Evolutionary conservation across 2,113 vertebrate species (phyloP), one percentile per base, ranked within the genome.

Genomic region (Oceanodroma tethys): DNA sequence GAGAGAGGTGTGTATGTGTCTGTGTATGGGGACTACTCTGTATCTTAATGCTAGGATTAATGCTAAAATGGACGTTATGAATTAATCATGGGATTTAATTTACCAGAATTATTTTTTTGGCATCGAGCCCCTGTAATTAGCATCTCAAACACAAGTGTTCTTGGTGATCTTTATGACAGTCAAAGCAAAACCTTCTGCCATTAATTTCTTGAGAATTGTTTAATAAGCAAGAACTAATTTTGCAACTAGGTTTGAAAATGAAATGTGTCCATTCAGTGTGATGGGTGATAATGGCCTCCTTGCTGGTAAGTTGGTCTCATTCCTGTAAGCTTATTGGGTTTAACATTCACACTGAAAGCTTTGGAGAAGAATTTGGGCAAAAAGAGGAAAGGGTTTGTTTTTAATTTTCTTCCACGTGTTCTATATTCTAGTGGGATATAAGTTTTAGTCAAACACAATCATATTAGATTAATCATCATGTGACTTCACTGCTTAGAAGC

Each of bases 21-120:
- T 88, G 86, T 81, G 81, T 81, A 74, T 40, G 86, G 94, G 89
- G 90, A 90, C 81, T 88, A 48, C 56, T 95, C 76, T 93, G 79
- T 94, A 81, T 95, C 93, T 97, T 96, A 91, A 91, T 96, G 87
- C 91, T 80, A 87, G 94, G 88, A 95, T 95, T 97, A 96, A 96
- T 98, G 95, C 95, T 96, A 86, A 95, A 96, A 93, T 90, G 95
- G 90, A 88, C 26, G 78, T 83, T 94, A 95, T 97, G 97, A 96
- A 96, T 98, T 96, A 96, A 97, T 96, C 86, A 97, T 96, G 59
- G 88, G 58, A 95, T 97, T 95, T 97, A 95, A 95, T 96, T 97
- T 95, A 50, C 94, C 94, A 96, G 93, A 97, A 95, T 97, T 97
- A 94, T 95, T 95, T 96, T 95, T 97, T 97, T 97, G 96, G 97